These are phyloP conservation scores for Zosterops japonicus DNA, from an alignment of 2,113 vertebrate genomes.

Conservation along the genomic window DNA sequence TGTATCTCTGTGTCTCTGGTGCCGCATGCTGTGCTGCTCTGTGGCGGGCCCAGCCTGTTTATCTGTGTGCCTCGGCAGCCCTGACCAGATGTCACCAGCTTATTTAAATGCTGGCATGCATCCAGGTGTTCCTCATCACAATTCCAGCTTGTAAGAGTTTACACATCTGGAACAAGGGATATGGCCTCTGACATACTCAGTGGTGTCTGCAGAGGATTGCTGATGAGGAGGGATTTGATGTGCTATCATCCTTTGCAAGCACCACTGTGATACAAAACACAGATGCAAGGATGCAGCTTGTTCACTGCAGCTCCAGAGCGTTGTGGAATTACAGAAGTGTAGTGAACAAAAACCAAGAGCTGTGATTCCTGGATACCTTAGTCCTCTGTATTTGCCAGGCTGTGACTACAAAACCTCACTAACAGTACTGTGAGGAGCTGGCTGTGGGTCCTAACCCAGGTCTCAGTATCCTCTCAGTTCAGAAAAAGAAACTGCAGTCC, in stretches of 20 bases:
- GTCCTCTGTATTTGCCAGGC: not conserved
- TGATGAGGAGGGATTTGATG: not conserved
- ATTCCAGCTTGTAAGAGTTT: slow-evolving; percentile 40
- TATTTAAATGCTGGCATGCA: slow-evolving; percentile 24
- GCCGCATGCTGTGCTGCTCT: not conserved
- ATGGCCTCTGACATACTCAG: slow-evolving; percentile 44
- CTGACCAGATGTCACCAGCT: slow-evolving; percentile 52
- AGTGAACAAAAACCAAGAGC: not conserved
- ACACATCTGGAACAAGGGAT: slow-evolving; percentile 58
- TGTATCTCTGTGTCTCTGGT: not conserved
- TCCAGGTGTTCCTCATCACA: slow-evolving; percentile 25
- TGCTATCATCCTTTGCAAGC: not conserved
- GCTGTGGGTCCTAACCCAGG: not conserved
- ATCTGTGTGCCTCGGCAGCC: not conserved
- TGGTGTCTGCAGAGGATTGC: not conserved
- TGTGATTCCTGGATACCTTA: not conserved
- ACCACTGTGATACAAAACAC: not conserved
- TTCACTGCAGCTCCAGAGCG: not conserved
- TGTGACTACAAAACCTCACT: not conserved
- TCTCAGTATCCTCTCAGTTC: not conserved
- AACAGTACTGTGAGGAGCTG: not conserved
- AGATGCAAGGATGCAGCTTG: not conserved
- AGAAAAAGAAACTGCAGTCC: not conserved
- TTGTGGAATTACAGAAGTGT: not conserved
- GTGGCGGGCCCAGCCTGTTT: not conserved